Conservation (phyloP, 2,888 invertebrate genomes). For the Alsophila aescularia region DNA sequence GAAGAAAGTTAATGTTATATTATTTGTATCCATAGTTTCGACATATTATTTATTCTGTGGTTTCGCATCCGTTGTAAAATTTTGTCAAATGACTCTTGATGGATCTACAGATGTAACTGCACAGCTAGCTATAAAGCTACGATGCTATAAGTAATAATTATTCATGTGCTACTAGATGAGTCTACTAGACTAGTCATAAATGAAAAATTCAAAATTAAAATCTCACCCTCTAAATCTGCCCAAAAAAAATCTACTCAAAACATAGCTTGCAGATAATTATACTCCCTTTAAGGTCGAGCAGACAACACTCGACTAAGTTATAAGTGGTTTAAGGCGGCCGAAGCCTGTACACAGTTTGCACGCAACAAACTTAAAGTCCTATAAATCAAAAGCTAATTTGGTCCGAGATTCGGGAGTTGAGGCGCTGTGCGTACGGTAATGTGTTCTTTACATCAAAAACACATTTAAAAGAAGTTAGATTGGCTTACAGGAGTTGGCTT, state of each 20-base stretch:
- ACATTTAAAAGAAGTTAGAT: slow-evolving; percentile 85
- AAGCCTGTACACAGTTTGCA: slow-evolving; percentile 35
- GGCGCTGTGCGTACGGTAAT: slow-evolving; percentile 75
- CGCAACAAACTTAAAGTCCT: slow-evolving; percentile 60
- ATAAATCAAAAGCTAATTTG: slow-evolving; percentile 81
- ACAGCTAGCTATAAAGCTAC: no score
- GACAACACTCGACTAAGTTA: slow-evolving; percentile 31
- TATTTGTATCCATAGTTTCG: no score
- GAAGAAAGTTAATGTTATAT: no score
- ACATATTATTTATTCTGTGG: no score
- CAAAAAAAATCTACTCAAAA: not conserved
- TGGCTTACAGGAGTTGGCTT: slow-evolving; percentile 82
- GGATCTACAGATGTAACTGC: no score
- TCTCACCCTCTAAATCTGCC: not conserved
- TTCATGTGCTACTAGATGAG: no score
- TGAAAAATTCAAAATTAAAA: not conserved
- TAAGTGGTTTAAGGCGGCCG: slow-evolving; percentile 38
- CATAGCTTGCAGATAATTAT: slow-evolving; percentile 22
- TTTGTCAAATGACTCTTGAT: no score
- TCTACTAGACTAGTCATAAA: no score
- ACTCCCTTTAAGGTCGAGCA: slow-evolving; percentile 24
- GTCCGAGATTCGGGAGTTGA: slow-evolving; percentile 68
- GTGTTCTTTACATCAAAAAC: slow-evolving; percentile 84
- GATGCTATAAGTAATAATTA: no score
- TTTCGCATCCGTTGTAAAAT: no score